Percentiles rank a stretch among this genome's conserved stretches.
Evolutionary conservation across 2,888 invertebrate species (phyloP).

Genomic region (Lobophora halterata): DNA sequence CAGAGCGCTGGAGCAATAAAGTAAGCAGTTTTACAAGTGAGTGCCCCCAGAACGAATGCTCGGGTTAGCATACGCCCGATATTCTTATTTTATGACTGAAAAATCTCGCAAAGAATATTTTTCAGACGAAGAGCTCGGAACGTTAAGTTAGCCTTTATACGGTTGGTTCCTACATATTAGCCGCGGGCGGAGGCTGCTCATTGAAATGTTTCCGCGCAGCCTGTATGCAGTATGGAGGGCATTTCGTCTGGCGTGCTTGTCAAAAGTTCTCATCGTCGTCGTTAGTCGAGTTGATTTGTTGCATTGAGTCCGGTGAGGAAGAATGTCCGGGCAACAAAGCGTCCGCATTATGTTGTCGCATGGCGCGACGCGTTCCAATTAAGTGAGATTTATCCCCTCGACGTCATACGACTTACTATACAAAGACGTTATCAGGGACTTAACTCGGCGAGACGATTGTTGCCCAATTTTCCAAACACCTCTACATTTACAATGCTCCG

Average conservation of each 20-base stretch:
- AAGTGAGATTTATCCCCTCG: constrained; percentile 70
- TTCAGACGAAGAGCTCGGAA: constrained; percentile 33
- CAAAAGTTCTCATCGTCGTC: constrained; percentile 57
- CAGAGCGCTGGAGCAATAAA: constrained; percentile 63
- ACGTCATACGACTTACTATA: constrained; percentile 56
- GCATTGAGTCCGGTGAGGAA: constrained; percentile 54
- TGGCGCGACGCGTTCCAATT: constrained; percentile 68
- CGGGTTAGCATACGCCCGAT: constrained; percentile 60
- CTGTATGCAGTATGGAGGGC: constrained; percentile 32
- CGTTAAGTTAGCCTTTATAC: constrained; percentile 29
- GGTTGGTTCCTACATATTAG: constrained; percentile 27
- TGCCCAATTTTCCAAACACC: constrained; percentile 76
- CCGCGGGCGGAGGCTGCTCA: constrained; percentile 20
- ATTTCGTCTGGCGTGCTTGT: constrained; percentile 47
- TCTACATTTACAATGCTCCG: constrained; percentile 67
- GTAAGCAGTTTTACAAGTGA: constrained; percentile 71
- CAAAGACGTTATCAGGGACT: constrained; percentile 72
- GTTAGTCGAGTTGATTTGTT: constrained; percentile 61
- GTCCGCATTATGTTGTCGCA: constrained; percentile 71
- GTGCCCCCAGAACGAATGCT: constrained; percentile 62
- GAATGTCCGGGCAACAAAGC: constrained; percentile 68
- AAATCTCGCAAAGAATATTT: constrained; percentile 52
- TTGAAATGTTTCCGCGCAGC: constrained; percentile 33
- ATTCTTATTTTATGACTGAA: constrained; percentile 64
- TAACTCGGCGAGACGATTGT: constrained; percentile 72